Conservation (phyloP, 2,888 invertebrate species). For the Hydriomena furcata region DNA sequence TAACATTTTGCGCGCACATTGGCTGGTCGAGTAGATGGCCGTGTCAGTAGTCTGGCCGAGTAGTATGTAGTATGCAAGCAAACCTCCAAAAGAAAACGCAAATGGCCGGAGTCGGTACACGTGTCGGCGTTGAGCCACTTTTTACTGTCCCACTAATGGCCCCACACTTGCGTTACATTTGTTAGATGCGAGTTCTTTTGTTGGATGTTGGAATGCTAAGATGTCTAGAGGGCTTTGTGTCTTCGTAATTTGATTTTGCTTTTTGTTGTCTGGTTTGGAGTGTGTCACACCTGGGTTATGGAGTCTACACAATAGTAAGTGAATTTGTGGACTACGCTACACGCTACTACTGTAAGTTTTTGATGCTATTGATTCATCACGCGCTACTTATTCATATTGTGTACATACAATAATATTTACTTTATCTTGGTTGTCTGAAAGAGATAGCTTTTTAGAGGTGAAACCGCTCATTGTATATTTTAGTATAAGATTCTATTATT, state of each 20-base stretch:
- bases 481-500: too few relatives aligned
- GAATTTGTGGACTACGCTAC: too few relatives aligned
- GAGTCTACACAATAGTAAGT: not conserved
- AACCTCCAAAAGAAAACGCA: conserved; percentile 17
- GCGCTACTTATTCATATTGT: too few relatives aligned
- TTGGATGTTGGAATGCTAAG: conserved; percentile 31
- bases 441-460: too few relatives aligned
- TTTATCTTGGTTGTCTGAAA: too few relatives aligned
- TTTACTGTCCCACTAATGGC: conserved; percentile 35
- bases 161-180: conserved; percentile 30
- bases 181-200: conserved; percentile 34
- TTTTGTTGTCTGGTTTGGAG: conserved; percentile 24
- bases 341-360: too few relatives aligned
- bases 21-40: not conserved
- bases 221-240: conserved; percentile 25
- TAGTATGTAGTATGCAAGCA: conserved; percentile 9
- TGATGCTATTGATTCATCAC: not conserved
- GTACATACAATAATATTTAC: too few relatives aligned
- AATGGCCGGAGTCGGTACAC: conserved; percentile 22
- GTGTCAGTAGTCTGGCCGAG: not conserved
- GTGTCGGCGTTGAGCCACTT: conserved; percentile 25
- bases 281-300: conserved; percentile 12
- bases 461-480: too few relatives aligned
- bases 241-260: conserved; percentile 28
- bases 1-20: too few relatives aligned